Conservation (phyloP, 2,113 vertebrate genomes). For the Tychaedon coryphoeus region DNA sequence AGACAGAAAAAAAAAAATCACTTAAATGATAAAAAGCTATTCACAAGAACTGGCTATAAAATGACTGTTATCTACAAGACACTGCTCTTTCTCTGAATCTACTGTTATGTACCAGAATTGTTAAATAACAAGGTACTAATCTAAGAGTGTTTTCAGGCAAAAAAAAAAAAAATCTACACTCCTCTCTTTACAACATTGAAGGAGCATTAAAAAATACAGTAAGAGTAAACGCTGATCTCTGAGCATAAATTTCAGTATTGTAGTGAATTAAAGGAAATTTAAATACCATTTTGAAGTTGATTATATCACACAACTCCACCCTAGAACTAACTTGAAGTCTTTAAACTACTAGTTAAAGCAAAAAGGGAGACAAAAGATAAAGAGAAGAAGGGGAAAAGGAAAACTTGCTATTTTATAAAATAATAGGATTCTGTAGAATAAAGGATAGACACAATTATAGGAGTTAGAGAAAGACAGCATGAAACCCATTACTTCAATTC, state of each 20-base stretch:
- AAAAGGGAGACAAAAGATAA: slow-evolving; percentile 1
- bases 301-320: slow-evolving; percentile 29
- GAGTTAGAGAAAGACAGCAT: background rate
- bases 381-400: background rate
- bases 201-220: background rate
- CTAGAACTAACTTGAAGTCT: slow-evolving; percentile 16
- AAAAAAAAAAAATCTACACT: background rate
- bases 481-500: background rate
- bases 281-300: slow-evolving; percentile 32
- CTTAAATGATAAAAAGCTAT: slow-evolving; percentile 13
- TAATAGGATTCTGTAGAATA: background rate
- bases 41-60: background rate
- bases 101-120: slow-evolving; percentile 1
- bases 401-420: background rate
- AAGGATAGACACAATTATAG: background rate
- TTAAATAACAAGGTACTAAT: slow-evolving; percentile 20
- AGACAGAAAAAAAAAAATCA: slow-evolving; percentile 28
- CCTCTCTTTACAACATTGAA: background rate
- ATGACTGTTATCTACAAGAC: slow-evolving; percentile 1
- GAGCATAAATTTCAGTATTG: background rate
- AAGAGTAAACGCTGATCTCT: background rate
- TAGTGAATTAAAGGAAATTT: background rate
- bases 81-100: slow-evolving; percentile 23
- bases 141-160: background rate
- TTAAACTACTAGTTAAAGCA: background rate